Evolutionary conservation across 2,113 vertebrate genomes (phyloP), one percentile per base, ranked within the genome.

Genomic region (Oreocharis arfaki): DNA sequence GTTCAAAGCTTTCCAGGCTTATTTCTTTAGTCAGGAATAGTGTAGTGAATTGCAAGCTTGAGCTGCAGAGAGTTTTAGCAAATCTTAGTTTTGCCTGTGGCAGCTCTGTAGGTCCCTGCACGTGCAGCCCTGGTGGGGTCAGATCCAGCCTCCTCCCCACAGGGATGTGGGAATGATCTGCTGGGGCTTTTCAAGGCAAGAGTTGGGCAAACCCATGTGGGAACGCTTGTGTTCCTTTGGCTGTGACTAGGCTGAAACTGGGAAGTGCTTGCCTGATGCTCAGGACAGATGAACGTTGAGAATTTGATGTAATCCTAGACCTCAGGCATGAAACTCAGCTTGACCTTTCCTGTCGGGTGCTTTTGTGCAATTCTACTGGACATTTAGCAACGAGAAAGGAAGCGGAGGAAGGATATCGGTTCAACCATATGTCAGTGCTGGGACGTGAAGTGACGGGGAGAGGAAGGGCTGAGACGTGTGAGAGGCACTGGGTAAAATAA

Each of bases 301-400:
- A 76, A 96, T 96, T 98, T 98, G 97, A 97, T 98, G 97, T 98
- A 98, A 98, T 98, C 96, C 96, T 59, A 98, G 97, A 98, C 97
- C 97, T 98, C 98, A 98, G 96, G 95, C 97, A 94, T 96, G 98
- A 98, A 98, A 98, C 96, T 82, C 81, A 32, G 93, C 95, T 97
- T 98, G 98, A 98, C 97, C 98, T 97, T 98, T 98, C 97, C 97
- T 83, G 59, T 92, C 50, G 87, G 97, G 94, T 94, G 92, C 90
- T 96, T 98, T 97, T 97, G 78, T 97, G 97, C 97, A 98, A 97
- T 97, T 44, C 93, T 96, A 33, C 91, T 98, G 97, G 98, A 97
- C 97, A 95, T 98, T 97, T 96, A 97, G 97, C 97, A 97, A 97
- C 9, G 60, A 83, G 97, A 97, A 96, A 98, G 97, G 98, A 98